These are phyloP conservation scores for Nycticorax nycticorax DNA, from an alignment of 2,113 vertebrate genomes.

Conservation along the genomic window DNA sequence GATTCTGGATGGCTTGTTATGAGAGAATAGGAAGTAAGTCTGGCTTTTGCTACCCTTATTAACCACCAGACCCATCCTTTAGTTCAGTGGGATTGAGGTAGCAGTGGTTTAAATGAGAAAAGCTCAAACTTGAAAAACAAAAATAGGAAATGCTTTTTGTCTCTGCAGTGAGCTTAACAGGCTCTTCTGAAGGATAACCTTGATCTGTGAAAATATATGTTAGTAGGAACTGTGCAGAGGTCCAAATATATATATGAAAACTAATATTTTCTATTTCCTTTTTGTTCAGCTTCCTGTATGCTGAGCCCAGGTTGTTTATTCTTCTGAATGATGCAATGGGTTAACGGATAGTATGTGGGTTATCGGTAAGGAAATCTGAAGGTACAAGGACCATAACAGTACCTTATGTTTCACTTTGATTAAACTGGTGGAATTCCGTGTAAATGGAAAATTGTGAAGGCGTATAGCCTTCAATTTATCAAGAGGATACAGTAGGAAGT, in stretches of 20 bases:
- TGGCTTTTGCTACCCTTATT: neutral
- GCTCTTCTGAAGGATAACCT: neutral
- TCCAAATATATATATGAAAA: constrained; percentile 9
- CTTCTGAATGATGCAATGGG: constrained; percentile 82
- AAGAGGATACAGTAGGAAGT: constrained; percentile 41
- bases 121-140: neutral
- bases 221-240: neutral
- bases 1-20: neutral
- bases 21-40: neutral
- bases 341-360: constrained; percentile 69
- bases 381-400: constrained; percentile 71
- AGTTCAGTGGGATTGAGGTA: neutral
- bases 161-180: neutral
- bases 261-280: constrained; percentile 69
- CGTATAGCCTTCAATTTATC: constrained; percentile 29
- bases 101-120: neutral
- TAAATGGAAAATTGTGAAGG: constrained; percentile 78
- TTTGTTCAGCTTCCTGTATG: constrained; percentile 75
- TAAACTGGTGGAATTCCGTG: constrained; percentile 76
- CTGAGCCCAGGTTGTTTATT: constrained; percentile 70
- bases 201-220: neutral
- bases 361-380: constrained; percentile 81
- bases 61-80: neutral
- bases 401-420: constrained; percentile 78
- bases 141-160: neutral